Percentiles rank a stretch among this genome's conserved stretches.
phyloP scores from a whole-genome alignment of 2,113 vertebrate species.

The Arothron firmamentum region DNA sequence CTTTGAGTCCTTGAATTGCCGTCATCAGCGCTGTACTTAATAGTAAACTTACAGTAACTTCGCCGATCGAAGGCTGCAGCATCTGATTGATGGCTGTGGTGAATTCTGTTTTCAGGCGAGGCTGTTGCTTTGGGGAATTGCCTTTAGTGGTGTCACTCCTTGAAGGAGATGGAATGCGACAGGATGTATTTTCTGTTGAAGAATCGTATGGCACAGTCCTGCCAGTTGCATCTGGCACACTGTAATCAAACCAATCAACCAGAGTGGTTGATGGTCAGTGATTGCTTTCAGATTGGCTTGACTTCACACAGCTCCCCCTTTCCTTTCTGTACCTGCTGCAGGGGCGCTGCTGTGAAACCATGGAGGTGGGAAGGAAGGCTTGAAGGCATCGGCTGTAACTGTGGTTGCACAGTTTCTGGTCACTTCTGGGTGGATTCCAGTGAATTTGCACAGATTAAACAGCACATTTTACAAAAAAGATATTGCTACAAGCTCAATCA shows the following conservation, averaged over 20 bases:
- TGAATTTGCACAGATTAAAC: conserved; percentile 39
- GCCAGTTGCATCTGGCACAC: conserved; percentile 66
- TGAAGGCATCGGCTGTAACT: conserved; percentile 44
- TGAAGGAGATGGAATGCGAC: conserved; percentile 56
- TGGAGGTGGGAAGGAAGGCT: conserved; percentile 35
- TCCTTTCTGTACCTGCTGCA: conserved; percentile 51
- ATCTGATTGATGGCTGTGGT: conserved; percentile 25
- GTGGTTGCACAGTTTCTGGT: conserved; percentile 27
- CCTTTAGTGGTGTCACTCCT: conserved; percentile 37
- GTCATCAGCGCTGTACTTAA: not conserved
- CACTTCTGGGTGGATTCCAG: conserved; percentile 27
- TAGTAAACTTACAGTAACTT: not conserved
- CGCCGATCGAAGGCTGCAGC: not conserved
- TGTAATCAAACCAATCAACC: conserved; percentile 76
- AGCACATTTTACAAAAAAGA: conserved; percentile 12
- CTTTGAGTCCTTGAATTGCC: not conserved
- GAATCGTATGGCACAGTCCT: conserved; percentile 41
- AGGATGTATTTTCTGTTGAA: conserved; percentile 63
- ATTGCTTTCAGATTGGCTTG: conserved; percentile 71
- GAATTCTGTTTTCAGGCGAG: conserved; percentile 5
- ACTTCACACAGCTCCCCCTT: conserved; percentile 29
- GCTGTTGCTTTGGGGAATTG: conserved; percentile 6
- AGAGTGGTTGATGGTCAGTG: conserved; percentile 66
- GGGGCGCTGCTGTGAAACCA: conserved; percentile 32
- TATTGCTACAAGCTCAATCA: not conserved